Conservation (phyloP, 92 coral and sea anemone species). For the Actinostola sp. region DNA sequence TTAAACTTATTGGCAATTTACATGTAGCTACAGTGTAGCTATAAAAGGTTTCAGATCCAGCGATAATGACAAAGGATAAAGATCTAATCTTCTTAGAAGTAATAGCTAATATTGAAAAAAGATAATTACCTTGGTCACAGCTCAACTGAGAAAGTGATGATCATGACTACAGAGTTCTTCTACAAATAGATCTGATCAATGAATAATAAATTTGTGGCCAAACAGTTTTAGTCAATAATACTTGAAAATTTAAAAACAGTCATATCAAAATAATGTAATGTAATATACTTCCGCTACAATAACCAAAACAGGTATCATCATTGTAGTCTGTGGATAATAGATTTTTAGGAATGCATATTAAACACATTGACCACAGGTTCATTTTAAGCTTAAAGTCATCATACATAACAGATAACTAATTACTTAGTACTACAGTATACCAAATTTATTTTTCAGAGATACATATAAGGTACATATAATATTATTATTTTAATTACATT, state of each 20-base stretch:
- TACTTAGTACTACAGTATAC: neutral
- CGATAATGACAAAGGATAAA: neutral
- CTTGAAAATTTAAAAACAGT: neutral
- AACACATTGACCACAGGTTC: neutral
- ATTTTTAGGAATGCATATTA: neutral
- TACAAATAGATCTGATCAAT: neutral
- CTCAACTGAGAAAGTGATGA: neutral
- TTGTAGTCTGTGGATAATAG: no score
- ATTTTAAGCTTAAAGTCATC: neutral
- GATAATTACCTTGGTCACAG: constrained; percentile 11
- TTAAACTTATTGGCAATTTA: neutral
- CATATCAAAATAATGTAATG: neutral
- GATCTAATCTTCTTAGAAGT: neutral
- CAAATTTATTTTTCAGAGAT: no score
- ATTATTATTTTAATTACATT: no score
- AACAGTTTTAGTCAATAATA: neutral
- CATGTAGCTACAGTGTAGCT: no score
- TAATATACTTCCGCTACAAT: neutral
- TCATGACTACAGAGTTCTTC: no score
- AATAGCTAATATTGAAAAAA: neutral
- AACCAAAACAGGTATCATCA: no score
- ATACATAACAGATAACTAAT: neutral
- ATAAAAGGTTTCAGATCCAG: no score
- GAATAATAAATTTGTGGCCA: constrained; percentile 9
- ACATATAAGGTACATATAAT: no score